Base-by-base conservation (phyloP, 2,113 vertebrate genomes). In the Brachyhypopomus gauderio region DNA sequence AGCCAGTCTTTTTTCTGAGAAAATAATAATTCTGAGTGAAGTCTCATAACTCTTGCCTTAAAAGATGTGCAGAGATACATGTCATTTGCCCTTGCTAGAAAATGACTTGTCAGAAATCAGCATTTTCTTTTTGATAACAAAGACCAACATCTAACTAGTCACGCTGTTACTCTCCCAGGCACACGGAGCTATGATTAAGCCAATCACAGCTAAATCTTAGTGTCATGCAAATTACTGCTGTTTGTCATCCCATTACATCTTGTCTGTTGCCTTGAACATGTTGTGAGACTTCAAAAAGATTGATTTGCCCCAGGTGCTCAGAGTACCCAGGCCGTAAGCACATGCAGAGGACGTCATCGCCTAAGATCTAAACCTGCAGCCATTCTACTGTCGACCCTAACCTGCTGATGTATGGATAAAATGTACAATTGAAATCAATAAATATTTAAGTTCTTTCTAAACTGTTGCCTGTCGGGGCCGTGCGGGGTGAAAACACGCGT, bases 371-470 rank as follows among this genome's bases (percentile, higher is more conserved):
- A 87, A 89, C 81, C 83, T 85, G 84, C 76, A 90, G 81, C 73
- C 83, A 89, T 82, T 88, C 89, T 87, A 87, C 85, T 92, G 87
- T 92, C 89, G 89, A 91, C 86, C 88, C 87, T 89, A 89, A 90
- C 84, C 85, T 92, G 89, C 88, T 92, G 90, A 89, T 94, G 92
- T 94, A 92, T 92, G 87, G 86, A 90, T 80, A 56, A 89, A 89
- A 90, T 89, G 75, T 87, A 25, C 83, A 85, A 80, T 77, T 85
- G 74, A 63, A 87, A 84, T 85, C 82, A 94, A 93, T 94, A 94
- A 93, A 94, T 93, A 93, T 93, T 90, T 91, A 90, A 92, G 23
- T n/a, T 89, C 92, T 90, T 90, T 92, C 91, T 87, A 87, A 81
- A 63, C 3, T 55, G 17, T 11, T 23, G n/a, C 56, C 3, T 83